Evolutionary conservation across 2,888 invertebrate genomes (phyloP).

Genomic region (Ophioninae sp.): DNA sequence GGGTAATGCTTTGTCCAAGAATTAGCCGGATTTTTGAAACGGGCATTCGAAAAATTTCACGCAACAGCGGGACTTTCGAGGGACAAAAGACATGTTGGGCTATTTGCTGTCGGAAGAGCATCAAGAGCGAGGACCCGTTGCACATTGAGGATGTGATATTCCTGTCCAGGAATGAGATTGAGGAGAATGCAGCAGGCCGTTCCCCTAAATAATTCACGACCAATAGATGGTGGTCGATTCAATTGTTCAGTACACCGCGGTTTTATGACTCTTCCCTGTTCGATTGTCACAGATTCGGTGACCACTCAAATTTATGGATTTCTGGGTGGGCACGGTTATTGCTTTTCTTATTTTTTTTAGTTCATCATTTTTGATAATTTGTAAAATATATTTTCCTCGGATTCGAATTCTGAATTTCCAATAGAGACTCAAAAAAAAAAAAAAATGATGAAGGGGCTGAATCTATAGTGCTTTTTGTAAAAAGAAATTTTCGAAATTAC

Average conservation of each 20-base stretch:
- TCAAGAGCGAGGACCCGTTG: conserved; percentile 13
- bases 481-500: too few species aligned
- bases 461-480: too few species aligned
- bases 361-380: too few species aligned
- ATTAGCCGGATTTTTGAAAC: conserved; percentile 67
- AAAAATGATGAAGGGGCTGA: too few species aligned
- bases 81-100: conserved; percentile 54
- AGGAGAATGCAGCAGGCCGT: conserved; percentile 51
- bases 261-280: conserved; percentile 60
- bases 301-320: conserved; percentile 62
- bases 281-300: conserved; percentile 69
- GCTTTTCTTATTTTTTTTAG: conserved; percentile 17
- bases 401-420: too few species aligned
- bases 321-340: conserved; percentile 68
- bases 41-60: conserved; percentile 68
- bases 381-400: too few species aligned
- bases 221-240: conserved; percentile 58
- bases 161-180: conserved; percentile 45
- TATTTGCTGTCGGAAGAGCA: conserved; percentile 18
- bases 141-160: conserved; percentile 21
- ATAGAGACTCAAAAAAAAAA: too few species aligned
- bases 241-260: conserved; percentile 62
- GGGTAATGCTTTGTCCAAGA: conserved; percentile 65
- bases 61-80: conserved; percentile 47
- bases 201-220: conserved; percentile 71